Evolutionary conservation across 1,140 invertebrate species (phyloP), one percentile per base, ranked within the genome.

Genomic region (Thalassaphorura encarpata): DNA sequence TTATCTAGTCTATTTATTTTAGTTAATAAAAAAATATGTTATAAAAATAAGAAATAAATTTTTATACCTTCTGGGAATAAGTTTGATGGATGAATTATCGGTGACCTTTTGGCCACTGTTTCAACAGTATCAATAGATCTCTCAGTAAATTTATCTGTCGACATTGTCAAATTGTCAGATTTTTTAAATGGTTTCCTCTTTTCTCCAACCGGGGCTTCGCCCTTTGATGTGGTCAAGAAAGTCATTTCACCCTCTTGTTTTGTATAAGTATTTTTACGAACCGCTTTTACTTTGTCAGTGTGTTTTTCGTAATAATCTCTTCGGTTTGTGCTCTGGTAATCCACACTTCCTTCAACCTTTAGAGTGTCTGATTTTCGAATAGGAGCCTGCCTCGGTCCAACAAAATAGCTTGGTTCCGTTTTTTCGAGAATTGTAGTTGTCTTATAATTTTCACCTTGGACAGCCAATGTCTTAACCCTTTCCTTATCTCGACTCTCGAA

Each of bases 211-310:
- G 51, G 39, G n/a, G 27, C 84, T 69, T 84, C 82, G 3, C 76
- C 75, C 68, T 76, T 72, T 42, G 72, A 78, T 36, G 81, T 85
- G 2, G 80, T 84, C 65, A 82, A 80, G 48, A 78, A 77, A 31
- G 61, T 45, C 69, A 85, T 60, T 1, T 63, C 62, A 13, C 58
- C 62, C 39, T 63, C 62, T 21, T 19, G 16, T 40, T 63, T 63
- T 0, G 62, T 63, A 43, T 53, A 63, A 23, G 62, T 63, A 36
- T 54, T 56, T 49, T 54, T 52, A 5, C 62, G 23, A 13, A 15
- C 26, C 21, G 40, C 52, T 41, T 59, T 59, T 24, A 50, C 43
- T 31, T 26, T 28, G 11, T 47, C 48, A 33, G 19, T 45, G 41
- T 26, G 26, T 27, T 65, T 65, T 36, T 65, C 59, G 24, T 60